Percentiles rank a stretch among this genome's conserved stretches.
These are phyloP conservation scores for Liolophura sinensis DNA, from an alignment of 1,140 invertebrate species.

Conservation along the genomic window DNA sequence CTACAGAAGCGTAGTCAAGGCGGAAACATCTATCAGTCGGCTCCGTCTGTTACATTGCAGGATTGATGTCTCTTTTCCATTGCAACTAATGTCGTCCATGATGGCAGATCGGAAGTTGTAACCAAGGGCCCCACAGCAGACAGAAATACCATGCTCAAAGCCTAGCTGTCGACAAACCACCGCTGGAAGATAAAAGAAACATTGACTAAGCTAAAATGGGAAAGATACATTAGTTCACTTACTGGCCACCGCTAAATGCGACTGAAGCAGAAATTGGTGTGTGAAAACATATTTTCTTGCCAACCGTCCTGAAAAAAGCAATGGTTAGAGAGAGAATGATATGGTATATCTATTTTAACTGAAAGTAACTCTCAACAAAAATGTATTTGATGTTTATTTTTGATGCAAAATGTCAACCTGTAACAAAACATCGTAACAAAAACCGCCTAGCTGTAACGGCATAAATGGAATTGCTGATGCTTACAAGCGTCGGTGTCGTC, in stretches of 20 bases:
- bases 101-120: slow-evolving; percentile 20
- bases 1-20: slow-evolving; percentile 33
- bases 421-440: too few species aligned
- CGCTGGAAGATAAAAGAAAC: slow-evolving; percentile 19
- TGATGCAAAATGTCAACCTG: too few species aligned
- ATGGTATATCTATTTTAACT: too few species aligned
- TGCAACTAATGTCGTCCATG: slow-evolving; percentile 29
- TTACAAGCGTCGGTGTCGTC: slow-evolving; percentile 19
- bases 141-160: slow-evolving; percentile 23
- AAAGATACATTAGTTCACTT: too few species aligned
- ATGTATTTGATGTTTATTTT: too few species aligned
- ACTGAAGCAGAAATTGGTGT: too few species aligned
- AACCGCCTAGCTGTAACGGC: too few species aligned
- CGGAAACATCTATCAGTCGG: slow-evolving; percentile 8
- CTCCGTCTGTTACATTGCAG: slow-evolving; percentile 25
- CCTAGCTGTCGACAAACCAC: slow-evolving; percentile 43
- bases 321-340: not conserved
- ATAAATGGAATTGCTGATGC: not conserved
- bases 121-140: slow-evolving; percentile 38
- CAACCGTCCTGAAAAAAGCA: not conserved
- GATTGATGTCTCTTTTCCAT: slow-evolving; percentile 29
- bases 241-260: too few species aligned
- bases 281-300: not conserved
- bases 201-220: not conserved
- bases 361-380: too few species aligned